Conservation (phyloP, 2,113 vertebrate genomes). For the Siphamia tubifer region DNA sequence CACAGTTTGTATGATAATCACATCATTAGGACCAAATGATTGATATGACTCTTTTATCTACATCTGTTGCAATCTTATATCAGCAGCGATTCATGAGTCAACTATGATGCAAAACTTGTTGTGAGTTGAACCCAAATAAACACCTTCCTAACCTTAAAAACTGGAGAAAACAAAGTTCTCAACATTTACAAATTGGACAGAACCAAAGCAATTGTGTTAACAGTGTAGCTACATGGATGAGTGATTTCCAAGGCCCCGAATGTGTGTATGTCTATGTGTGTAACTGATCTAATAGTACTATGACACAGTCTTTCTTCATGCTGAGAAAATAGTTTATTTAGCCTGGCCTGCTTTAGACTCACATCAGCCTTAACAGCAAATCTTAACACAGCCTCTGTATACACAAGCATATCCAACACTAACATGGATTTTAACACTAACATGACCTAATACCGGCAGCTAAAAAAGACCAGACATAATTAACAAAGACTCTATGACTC, state of each 20-base stretch:
- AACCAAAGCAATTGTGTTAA: background rate
- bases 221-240: background rate
- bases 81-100: background rate
- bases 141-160: background rate
- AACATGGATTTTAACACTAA: background rate
- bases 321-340: constrained; percentile 46
- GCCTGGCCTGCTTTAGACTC: constrained; percentile 20
- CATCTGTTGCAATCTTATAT: background rate
- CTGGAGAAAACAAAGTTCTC: background rate
- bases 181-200: background rate
- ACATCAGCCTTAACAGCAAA: constrained; percentile 15
- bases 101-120: background rate
- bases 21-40: constrained; percentile 5
- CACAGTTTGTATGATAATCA: constrained; percentile 17
- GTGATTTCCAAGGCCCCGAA: constrained; percentile 15
- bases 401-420: constrained; percentile 2
- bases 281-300: background rate
- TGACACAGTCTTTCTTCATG: background rate
- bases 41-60: constrained; percentile 1
- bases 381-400: constrained; percentile 24
- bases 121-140: background rate
- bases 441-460: background rate
- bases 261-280: background rate
- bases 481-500: background rate
- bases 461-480: too few species aligned